Evolutionary conservation across 2,113 vertebrate species (phyloP).

Genomic region (Archilochus colubris): DNA sequence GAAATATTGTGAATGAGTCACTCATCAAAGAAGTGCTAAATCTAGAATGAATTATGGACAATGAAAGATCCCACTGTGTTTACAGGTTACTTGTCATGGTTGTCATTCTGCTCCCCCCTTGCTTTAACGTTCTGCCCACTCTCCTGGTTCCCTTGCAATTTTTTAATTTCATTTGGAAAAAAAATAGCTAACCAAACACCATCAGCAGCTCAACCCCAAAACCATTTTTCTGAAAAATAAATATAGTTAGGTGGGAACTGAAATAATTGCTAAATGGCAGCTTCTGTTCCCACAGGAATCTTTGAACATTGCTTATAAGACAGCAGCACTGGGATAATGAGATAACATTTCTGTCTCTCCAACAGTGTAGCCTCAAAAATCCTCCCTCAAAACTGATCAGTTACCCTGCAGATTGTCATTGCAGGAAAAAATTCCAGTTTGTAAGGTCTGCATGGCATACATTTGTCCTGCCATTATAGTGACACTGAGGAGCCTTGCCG

Average conservation of each 20-base stretch:
- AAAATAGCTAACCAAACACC: neutral
- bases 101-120: neutral
- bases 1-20: conserved; percentile 4
- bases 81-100: neutral
- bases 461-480: neutral
- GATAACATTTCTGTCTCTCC: neutral
- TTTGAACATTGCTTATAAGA: neutral
- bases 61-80: neutral
- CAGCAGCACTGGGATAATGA: neutral
- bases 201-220: neutral
- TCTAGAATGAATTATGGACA: neutral
- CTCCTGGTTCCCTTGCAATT: neutral
- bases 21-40: neutral
- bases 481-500: neutral
- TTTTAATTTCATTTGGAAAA: neutral
- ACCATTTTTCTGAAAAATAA: neutral
- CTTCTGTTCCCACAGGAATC: neutral
- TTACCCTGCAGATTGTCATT: neutral
- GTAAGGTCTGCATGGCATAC: neutral
- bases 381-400: neutral
- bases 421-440: neutral
- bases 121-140: neutral
- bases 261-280: neutral
- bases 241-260: neutral
- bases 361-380: neutral